phyloP scores from a whole-genome alignment of 1,140 invertebrate species.

The Hestina assimilis region DNA sequence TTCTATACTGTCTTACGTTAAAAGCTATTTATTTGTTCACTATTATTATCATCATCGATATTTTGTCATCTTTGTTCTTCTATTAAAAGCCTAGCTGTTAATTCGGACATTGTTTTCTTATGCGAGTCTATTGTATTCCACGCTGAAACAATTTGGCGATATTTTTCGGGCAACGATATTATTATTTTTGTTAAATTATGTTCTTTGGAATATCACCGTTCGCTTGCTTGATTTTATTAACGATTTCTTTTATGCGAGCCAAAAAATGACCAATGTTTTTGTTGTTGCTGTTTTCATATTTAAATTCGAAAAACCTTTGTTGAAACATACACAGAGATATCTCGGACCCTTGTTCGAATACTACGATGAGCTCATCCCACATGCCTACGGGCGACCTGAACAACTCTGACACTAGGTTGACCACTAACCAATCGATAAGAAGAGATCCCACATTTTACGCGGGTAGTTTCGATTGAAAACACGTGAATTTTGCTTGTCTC shows the following conservation, averaged over 20 bases:
- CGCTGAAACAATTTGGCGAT: slow-evolving; percentile 47
- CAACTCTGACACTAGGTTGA: no score
- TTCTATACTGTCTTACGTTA: not conserved
- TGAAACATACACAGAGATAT: not conserved
- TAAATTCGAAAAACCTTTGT: not conserved
- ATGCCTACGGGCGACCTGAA: not conserved
- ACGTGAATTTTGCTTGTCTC: no score
- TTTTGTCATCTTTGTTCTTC: slow-evolving; percentile 26
- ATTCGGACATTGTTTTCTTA: slow-evolving; percentile 38
- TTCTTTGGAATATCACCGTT: slow-evolving; percentile 1
- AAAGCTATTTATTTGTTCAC: not conserved
- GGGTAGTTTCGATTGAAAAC: no score
- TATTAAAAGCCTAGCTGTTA: slow-evolving; percentile 39
- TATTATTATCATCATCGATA: slow-evolving; percentile 2
- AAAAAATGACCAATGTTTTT: not conserved
- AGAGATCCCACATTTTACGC: no score
- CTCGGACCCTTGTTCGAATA: not conserved
- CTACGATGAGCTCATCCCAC: not conserved
- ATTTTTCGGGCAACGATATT: slow-evolving; percentile 8
- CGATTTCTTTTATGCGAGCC: not conserved
- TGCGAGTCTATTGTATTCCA: slow-evolving; percentile 41
- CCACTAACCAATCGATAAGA: no score
- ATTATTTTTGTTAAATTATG: slow-evolving; percentile 3
- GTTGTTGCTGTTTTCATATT: no score
- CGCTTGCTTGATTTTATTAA: not conserved